Evolutionary conservation across 2,797 vertebrate genomes (phyloP).

Genomic region (Bradypus variegatus): DNA sequence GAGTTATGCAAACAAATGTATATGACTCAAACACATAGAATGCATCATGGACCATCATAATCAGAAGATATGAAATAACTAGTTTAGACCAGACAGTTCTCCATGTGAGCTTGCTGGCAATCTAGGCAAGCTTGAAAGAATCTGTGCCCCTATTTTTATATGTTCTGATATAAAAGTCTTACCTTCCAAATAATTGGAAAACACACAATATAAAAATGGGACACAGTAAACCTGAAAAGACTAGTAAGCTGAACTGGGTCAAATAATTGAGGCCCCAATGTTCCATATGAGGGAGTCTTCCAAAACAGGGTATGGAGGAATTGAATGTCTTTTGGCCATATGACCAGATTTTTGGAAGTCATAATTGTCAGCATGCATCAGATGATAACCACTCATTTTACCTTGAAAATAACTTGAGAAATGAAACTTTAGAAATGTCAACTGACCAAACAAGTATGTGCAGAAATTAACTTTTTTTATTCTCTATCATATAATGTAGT

Average conservation of each 20-base stretch:
- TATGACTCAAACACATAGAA: not conserved
- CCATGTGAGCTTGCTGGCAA: conserved; percentile 18
- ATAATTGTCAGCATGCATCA: conserved; percentile 42
- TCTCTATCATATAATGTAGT: conserved; percentile 77
- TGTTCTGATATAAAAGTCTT: not conserved
- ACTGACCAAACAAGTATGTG: conserved; percentile 73
- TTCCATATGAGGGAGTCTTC: not conserved
- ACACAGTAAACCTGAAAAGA: not conserved
- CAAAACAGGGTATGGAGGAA: not conserved
- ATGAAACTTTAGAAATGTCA: conserved; percentile 54
- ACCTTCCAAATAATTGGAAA: not conserved
- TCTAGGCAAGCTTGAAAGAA: conserved; percentile 12
- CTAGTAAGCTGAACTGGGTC: not conserved
- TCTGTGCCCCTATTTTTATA: not conserved
- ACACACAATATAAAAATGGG: not conserved
- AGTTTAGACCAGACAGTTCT: not conserved
- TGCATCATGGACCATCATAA: not conserved
- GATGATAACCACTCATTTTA: conserved; percentile 41
- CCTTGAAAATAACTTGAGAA: conserved; percentile 37
- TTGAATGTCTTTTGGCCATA: conserved; percentile 48
- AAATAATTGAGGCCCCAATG: not conserved
- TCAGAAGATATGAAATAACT: conserved; percentile 2
- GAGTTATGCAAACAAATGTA: not conserved
- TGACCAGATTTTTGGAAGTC: conserved; percentile 54
- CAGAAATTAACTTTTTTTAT: conserved; percentile 79